Conservation (phyloP, 2,113 vertebrate genomes). For the Stercorarius parasiticus region DNA sequence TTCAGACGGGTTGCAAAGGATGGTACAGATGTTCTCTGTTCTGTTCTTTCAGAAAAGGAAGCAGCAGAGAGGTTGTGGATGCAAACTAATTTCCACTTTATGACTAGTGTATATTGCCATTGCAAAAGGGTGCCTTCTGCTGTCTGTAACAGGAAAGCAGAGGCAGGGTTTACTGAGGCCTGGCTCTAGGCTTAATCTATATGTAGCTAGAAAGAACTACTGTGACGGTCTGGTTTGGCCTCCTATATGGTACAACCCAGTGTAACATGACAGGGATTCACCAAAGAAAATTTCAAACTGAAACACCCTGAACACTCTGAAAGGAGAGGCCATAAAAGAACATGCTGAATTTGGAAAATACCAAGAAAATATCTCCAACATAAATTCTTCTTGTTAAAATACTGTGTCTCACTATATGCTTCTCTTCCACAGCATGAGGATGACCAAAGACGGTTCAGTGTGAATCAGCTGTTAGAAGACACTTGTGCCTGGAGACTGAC, state of each 20-base stretch:
- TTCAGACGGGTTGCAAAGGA: neutral
- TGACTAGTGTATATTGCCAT: neutral
- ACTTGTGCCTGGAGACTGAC: constrained; percentile 62
- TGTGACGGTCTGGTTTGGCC: neutral
- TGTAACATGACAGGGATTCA: neutral
- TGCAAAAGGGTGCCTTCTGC: neutral
- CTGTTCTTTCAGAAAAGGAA: neutral
- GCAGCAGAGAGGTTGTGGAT: neutral
- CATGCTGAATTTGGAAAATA: constrained; percentile 30
- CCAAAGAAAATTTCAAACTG: neutral
- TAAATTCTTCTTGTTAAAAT: neutral
- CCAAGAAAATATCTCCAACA: neutral
- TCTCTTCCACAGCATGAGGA: constrained; percentile 63
- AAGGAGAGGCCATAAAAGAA: neutral
- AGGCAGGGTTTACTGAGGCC: neutral
- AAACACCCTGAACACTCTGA: neutral
- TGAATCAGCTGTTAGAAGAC: constrained; percentile 57
- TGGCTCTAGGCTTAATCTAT: neutral
- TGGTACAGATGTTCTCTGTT: neutral
- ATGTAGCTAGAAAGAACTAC: neutral
- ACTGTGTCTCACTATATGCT: neutral
- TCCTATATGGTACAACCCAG: neutral
- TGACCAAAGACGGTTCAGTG: constrained; percentile 59
- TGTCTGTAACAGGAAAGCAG: neutral
- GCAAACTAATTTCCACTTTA: neutral